A percentile compares a stretch with the other conserved stretches of the same genome.
phyloP scores from a whole-genome alignment of 2,797 vertebrate genomes.

The Cuculus canorus region DNA sequence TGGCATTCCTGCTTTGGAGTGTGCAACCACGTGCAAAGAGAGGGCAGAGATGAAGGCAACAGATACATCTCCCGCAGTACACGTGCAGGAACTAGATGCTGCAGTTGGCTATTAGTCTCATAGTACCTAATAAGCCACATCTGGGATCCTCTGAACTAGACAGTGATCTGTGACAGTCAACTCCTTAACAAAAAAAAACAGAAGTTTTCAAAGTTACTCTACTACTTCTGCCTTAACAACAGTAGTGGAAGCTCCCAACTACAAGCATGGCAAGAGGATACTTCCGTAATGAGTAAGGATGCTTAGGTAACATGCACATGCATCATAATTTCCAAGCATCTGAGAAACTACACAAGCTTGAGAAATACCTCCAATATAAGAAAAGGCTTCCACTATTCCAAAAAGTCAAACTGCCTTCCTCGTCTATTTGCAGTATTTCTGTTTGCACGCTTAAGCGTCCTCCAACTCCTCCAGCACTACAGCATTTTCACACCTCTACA shows the following conservation, averaged over 20 bases:
- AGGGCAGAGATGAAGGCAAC: background rate
- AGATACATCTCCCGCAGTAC: background rate
- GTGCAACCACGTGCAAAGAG: fast-evolving
- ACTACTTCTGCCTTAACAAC: background rate
- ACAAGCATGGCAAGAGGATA: background rate
- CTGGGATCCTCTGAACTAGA: background rate
- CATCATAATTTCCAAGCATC: background rate
- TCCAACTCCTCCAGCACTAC: background rate
- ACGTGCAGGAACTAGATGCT: background rate
- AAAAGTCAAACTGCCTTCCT: background rate
- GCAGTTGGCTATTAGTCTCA: background rate
- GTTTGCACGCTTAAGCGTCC: background rate
- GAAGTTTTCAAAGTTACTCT: background rate
- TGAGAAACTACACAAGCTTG: background rate
- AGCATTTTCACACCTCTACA: slow-evolving; percentile 36
- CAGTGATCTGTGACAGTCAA: background rate
- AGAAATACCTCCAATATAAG: background rate
- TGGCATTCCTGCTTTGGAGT: background rate
- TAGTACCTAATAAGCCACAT: background rate
- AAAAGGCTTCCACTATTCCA: background rate
- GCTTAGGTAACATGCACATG: fast-evolving
- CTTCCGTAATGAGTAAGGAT: background rate
- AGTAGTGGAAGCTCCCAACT: background rate
- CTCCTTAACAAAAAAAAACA: background rate
- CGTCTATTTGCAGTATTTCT: background rate